A percentile compares a stretch with the other conserved stretches of the same genome.
Conservation (phyloP, 2,797 vertebrate species). For the Acanthis flammea region DNA sequence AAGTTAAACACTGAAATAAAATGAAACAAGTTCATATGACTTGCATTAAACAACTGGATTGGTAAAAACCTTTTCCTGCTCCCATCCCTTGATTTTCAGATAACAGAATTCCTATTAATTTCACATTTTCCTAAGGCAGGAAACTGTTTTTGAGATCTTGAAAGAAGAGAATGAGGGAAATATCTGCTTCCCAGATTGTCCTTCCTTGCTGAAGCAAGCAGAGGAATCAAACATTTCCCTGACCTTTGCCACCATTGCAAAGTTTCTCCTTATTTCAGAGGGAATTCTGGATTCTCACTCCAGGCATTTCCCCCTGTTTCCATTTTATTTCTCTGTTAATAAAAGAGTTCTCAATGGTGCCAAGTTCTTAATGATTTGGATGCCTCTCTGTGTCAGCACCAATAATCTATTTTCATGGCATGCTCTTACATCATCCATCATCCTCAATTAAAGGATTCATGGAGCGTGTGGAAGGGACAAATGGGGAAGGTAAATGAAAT, state of each 20-base stretch:
- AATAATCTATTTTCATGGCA: not conserved
- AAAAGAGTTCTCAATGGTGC: not conserved
- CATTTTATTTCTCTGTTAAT: not conserved
- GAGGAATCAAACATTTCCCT: not conserved
- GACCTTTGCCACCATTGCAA: not conserved
- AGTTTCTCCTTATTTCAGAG: not conserved
- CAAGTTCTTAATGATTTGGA: not conserved
- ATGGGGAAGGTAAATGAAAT: not conserved
- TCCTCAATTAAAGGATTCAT: not conserved
- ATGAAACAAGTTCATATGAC: no score
- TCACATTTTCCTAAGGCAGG: not conserved
- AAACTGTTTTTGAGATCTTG: not conserved
- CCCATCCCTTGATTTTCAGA: not conserved
- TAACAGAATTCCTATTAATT: not conserved
- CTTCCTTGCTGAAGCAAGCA: not conserved
- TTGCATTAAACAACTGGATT: no score
- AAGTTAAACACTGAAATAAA: no score
- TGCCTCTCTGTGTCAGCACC: not conserved
- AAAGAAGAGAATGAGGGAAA: not conserved
- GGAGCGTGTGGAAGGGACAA: rapidly evolving
- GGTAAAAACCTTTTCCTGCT: not conserved
- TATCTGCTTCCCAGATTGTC: not conserved
- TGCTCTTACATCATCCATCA: not conserved
- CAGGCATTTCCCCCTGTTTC: not conserved
- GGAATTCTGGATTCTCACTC: not conserved